Evolutionary conservation across 2,797 vertebrate genomes (phyloP).

Genomic region (Poecile montanus): DNA sequence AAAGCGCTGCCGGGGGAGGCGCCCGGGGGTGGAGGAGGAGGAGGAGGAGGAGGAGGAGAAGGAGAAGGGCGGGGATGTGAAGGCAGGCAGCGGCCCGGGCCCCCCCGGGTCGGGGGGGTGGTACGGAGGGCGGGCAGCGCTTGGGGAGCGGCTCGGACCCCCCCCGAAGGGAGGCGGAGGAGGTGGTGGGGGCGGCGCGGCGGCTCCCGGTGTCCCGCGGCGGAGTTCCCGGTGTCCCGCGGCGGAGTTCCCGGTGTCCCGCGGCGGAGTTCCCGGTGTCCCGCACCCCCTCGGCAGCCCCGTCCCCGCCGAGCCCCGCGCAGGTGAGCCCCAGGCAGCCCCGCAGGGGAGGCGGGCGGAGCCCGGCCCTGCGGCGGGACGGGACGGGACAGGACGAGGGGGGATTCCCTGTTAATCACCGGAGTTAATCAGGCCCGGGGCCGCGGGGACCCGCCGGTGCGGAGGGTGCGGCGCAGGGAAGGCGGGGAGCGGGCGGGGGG

Average conservation of each 20-base stretch:
- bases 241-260: not conserved
- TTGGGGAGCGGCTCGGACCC: not conserved
- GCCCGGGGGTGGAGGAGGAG: not conserved
- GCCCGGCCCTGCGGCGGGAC: not conserved
- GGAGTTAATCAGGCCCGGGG: not conserved
- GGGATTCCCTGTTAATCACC: not conserved
- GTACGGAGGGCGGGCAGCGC: not conserved
- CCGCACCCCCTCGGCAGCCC: not conserved
- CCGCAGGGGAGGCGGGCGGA: not conserved
- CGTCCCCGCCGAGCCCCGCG: not conserved
- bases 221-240: not conserved
- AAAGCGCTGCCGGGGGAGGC: not conserved
- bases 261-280: no score
- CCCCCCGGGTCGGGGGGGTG: not conserved
- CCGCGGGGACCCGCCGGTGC: conserved; percentile 4
- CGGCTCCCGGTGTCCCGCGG: not conserved
- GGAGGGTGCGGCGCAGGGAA: not conserved
- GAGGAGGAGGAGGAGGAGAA: not conserved
- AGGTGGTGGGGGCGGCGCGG: not conserved
- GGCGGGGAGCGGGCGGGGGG: no score
- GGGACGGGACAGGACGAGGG: not conserved
- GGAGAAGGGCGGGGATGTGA: not conserved
- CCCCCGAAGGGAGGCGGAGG: not conserved
- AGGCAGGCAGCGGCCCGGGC: not conserved
- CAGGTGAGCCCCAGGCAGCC: not conserved